phyloP scores from a whole-genome alignment of 2,113 vertebrate genomes.

The Pavo muticus region DNA sequence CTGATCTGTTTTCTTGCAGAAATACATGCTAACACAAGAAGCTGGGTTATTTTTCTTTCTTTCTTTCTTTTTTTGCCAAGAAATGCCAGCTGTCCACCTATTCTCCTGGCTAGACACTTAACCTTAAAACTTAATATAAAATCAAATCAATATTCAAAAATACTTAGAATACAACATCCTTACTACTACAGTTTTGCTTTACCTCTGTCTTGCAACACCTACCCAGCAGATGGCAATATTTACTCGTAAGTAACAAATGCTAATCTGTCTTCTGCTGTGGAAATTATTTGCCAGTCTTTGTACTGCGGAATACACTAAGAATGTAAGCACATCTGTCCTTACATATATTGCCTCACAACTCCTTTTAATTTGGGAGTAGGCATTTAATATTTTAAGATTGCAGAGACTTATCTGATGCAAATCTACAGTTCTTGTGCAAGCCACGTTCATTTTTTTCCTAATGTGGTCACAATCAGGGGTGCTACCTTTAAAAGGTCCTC shows the following conservation, averaged over 20 bases:
- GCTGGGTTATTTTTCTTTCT: neutral
- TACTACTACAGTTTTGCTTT: neutral
- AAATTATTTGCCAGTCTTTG: neutral
- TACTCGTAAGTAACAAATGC: neutral
- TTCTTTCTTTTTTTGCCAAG: neutral
- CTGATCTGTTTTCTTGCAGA: neutral
- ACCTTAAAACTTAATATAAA: neutral
- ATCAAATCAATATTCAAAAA: neutral
- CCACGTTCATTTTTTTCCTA: neutral
- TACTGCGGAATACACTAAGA: neutral
- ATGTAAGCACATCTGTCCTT: slow-evolving; percentile 5
- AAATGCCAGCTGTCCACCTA: neutral
- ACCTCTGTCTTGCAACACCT: neutral
- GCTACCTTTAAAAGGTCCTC: neutral
- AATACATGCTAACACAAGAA: neutral
- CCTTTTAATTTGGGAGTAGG: neutral
- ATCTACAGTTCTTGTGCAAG: neutral
- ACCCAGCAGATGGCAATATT: slow-evolving; percentile 49
- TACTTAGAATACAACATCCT: fast-evolving
- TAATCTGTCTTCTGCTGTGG: neutral
- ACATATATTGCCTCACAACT: neutral
- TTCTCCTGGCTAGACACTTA: neutral
- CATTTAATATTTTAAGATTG: neutral
- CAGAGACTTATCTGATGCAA: neutral
- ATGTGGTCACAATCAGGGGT: neutral